phyloP scores from a whole-genome alignment of 35 echinoderm and acorn worm species.

The Lytechinus pictus region DNA sequence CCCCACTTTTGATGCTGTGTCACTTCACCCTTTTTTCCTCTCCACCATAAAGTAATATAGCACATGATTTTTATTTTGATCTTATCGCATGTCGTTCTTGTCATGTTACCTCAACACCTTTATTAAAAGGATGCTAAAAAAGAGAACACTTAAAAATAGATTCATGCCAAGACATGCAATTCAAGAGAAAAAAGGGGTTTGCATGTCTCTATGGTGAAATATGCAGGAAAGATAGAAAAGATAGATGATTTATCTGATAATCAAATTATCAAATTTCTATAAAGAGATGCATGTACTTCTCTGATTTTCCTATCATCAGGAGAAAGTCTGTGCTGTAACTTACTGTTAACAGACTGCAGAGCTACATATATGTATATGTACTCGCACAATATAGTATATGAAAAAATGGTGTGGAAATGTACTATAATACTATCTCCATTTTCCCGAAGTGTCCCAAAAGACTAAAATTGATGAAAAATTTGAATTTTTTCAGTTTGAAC shows the following conservation, averaged over 20 bases:
- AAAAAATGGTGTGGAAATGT: no score
- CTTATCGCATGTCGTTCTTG: neutral
- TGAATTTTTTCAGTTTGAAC: no score
- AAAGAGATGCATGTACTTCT: neutral
- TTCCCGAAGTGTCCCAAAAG: no score
- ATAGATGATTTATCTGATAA: neutral
- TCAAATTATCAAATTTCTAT: neutral
- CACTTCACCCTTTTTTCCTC: neutral
- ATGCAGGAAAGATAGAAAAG: neutral
- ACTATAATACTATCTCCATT: no score
- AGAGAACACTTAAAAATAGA: neutral
- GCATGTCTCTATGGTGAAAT: neutral
- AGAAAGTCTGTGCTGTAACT: neutral
- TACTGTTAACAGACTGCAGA: neutral
- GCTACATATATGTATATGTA: no score
- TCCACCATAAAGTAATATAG: neutral
- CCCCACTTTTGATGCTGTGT: neutral
- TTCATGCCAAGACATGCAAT: neutral
- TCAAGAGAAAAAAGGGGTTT: neutral
- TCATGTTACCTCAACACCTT: slow-evolving; percentile 3
- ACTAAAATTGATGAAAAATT: no score
- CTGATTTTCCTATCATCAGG: neutral
- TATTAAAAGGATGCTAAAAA: neutral
- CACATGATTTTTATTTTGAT: neutral
- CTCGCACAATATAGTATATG: no score